A percentile compares a stretch with the other conserved stretches of the same genome.
phyloP scores from a whole-genome alignment of 2,113 vertebrate species.

The Pangasianodon hypophthalmus region DNA sequence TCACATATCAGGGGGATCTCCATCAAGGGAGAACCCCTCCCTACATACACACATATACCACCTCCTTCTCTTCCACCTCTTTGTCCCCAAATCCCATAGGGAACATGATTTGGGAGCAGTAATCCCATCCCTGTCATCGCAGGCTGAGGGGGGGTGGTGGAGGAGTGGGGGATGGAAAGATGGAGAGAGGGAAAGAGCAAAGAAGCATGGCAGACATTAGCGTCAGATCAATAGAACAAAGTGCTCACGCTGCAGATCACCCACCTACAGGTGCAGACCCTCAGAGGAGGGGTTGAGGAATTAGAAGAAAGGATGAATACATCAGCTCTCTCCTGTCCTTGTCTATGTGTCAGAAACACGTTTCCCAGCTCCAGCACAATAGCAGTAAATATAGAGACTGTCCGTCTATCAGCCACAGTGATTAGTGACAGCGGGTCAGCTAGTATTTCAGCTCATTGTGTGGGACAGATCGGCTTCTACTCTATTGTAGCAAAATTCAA shows the following conservation, averaged over 20 bases:
- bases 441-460: not conserved
- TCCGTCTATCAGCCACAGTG: not conserved
- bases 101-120: slow-evolving; percentile 40
- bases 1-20: slow-evolving; percentile 59
- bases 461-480: not conserved
- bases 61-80: not conserved
- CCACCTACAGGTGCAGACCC: slow-evolving; percentile 41
- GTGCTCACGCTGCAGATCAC: slow-evolving; percentile 53
- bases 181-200: slow-evolving; percentile 27
- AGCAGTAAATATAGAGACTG: slow-evolving; percentile 21
- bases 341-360: not conserved
- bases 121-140: slow-evolving; percentile 58
- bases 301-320: not conserved
- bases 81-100: slow-evolving; percentile 23
- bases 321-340: not conserved
- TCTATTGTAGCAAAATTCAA: not conserved
- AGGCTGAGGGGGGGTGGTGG: slow-evolving; percentile 31
- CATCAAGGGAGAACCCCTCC: slow-evolving; percentile 52
- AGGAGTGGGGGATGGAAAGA: slow-evolving; percentile 30
- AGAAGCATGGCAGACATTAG: slow-evolving; percentile 45
- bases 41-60: slow-evolving; percentile 33
- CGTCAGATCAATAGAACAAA: slow-evolving; percentile 66
- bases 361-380: slow-evolving; percentile 27
- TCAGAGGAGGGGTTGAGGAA: slow-evolving; percentile 14
- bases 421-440: slow-evolving; percentile 3